Evolutionary conservation across 2,888 invertebrate species (phyloP).

Genomic region (Tholera decimalis): DNA sequence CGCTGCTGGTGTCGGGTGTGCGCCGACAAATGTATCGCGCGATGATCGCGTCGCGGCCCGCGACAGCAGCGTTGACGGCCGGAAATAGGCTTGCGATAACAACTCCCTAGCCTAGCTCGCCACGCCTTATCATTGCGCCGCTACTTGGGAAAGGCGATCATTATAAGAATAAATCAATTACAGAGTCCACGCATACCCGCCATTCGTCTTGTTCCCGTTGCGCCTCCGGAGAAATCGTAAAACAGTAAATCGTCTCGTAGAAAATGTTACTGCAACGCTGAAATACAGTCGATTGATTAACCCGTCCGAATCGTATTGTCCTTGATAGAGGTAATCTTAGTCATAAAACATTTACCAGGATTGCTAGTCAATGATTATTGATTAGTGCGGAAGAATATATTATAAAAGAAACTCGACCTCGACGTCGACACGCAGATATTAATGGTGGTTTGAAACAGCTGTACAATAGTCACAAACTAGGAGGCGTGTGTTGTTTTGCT

Average conservation of each 20-base stretch:
- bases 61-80: constrained; percentile 87
- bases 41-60: constrained; percentile 84
- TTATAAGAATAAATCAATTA: constrained; percentile 89
- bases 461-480: neutral
- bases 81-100: constrained; percentile 90
- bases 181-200: constrained; percentile 71
- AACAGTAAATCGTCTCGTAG: constrained; percentile 69
- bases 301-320: constrained; percentile 71
- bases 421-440: neutral
- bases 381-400: constrained; percentile 1
- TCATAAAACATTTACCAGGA: constrained; percentile 72
- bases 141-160: constrained; percentile 87
- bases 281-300: constrained; percentile 75
- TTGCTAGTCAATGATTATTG: constrained; percentile 9
- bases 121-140: constrained; percentile 84
- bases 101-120: constrained; percentile 85
- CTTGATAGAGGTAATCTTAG: constrained; percentile 72
- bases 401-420: constrained; percentile 1
- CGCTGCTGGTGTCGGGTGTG: constrained; percentile 75
- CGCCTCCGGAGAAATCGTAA: constrained; percentile 73
- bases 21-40: constrained; percentile 90
- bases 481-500: neutral
- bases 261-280: constrained; percentile 68
- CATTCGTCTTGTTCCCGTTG: constrained; percentile 71
- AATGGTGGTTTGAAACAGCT: neutral